Base-by-base conservation (phyloP, 1,140 invertebrate species). In the Scaptomyza graminum region DNA sequence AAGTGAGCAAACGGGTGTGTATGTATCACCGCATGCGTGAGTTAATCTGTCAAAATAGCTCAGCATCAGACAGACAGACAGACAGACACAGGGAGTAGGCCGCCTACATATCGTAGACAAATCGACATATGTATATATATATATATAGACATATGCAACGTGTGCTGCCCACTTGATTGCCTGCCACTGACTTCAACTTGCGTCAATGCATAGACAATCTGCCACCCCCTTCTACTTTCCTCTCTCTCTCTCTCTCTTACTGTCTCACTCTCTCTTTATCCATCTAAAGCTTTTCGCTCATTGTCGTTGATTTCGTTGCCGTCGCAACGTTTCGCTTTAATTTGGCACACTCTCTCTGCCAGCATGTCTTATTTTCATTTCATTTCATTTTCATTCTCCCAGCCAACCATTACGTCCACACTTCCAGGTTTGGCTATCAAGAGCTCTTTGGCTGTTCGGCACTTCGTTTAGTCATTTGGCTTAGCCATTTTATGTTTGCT, bases 41-140 rank as follows among this genome's bases (percentile, higher is more conserved):
- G 82, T 87, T 87, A 87, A 87, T 87, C 82, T 82, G 82, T 87
- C 82, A 87, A 87, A 87, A 87, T 88, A 88, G 82, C 83, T 84
- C 80, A 84, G 44, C 67, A 60, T 44, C 69, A 78, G 75, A 41
- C 75, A 52, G 68, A 31, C 7, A 31, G n/a, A 25, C 31, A 55
- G 34, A 31, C 11, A 43, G 43, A 43, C 46, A 31, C n/a, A n/a
- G 18, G 11, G 1, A 18, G 22, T 11, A 5, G n/a, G 6, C 11
- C 11, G 31, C 44, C 9, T 13, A 39, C 46, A 16, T 3, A 51
- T 12, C 1, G 5, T 16, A 61, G 16, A 50, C 12, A 44, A 8
- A 25, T 22, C 34, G 25, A 55, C 16, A 18, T 11, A 22, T 9
- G 22, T 11, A 41, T 12, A 18, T 11, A n/a, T 8, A 37, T 28